These are phyloP conservation scores for Dryococelus australis DNA, from an alignment of 2,888 invertebrate genomes.

Conservation along the genomic window DNA sequence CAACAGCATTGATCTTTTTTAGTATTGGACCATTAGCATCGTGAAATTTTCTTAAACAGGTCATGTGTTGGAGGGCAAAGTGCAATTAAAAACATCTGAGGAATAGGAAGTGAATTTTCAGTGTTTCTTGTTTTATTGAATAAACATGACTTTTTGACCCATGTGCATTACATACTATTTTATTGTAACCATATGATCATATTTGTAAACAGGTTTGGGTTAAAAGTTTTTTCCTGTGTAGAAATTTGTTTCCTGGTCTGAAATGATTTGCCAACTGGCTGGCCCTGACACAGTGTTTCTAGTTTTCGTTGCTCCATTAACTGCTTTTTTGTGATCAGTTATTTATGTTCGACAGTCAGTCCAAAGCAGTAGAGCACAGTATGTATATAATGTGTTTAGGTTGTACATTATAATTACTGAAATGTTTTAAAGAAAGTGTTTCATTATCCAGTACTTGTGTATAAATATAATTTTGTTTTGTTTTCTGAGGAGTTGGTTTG, in stretches of 20 bases:
- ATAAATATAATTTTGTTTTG: background rate
- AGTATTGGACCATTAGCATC: background rate
- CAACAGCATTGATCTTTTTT: background rate
- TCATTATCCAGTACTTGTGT: constrained; percentile 11
- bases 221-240: background rate
- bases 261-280: background rate
- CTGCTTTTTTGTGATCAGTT: background rate
- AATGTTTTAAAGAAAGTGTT: constrained; percentile 6
- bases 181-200: background rate
- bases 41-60: background rate
- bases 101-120: constrained; percentile 1
- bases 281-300: background rate
- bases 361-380: background rate
- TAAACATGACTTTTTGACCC: background rate
- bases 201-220: background rate
- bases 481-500: background rate
- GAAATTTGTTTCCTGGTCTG: background rate
- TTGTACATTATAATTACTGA: constrained; percentile 9
- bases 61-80: background rate
- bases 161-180: background rate
- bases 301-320: background rate
- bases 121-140: constrained; percentile 9
- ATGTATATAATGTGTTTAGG: constrained; percentile 8
- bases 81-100: constrained; percentile 6
- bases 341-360: background rate